phyloP scores from a whole-genome alignment of 1,140 invertebrate genomes.

The Coenobita brevimanus region DNA sequence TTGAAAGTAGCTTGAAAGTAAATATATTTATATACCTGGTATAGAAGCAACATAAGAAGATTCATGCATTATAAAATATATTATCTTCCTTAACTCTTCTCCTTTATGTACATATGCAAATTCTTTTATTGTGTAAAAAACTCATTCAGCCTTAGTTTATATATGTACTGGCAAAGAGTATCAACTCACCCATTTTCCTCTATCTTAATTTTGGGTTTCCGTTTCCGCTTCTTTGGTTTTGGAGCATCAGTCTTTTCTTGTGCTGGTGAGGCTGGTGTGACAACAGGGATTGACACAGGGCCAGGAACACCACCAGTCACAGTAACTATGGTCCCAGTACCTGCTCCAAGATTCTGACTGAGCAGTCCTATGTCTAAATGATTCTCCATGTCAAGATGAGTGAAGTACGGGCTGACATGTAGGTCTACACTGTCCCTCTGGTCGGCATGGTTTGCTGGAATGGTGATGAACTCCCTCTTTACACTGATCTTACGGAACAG shows the following conservation, averaged over 20 bases:
- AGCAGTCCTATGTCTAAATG: slow-evolving; percentile 17
- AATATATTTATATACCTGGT: no score
- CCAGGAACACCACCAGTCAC: no score
- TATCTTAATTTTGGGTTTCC: slow-evolving; percentile 57
- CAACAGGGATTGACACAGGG: background rate
- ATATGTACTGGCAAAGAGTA: no score
- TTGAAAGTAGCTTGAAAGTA: no score
- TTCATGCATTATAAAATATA: no score
- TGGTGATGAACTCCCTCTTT: slow-evolving; percentile 41
- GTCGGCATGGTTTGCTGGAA: background rate
- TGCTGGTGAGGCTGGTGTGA: slow-evolving; percentile 13
- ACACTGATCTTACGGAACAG: slow-evolving; percentile 44
- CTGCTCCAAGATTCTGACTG: background rate
- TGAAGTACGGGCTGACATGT: slow-evolving; percentile 40
- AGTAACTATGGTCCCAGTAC: background rate
- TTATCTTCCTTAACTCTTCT: no score
- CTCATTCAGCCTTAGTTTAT: no score
- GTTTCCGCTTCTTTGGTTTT: slow-evolving; percentile 20
- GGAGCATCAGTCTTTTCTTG: slow-evolving; percentile 37
- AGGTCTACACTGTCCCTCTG: slow-evolving; percentile 12
- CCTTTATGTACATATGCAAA: no score
- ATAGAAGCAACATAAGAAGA: no score
- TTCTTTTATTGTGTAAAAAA: no score
- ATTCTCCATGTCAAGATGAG: background rate
- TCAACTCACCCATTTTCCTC: slow-evolving; percentile 50